Evolutionary conservation across 2,797 vertebrate genomes (phyloP).

Genomic region (Platalea minor): DNA sequence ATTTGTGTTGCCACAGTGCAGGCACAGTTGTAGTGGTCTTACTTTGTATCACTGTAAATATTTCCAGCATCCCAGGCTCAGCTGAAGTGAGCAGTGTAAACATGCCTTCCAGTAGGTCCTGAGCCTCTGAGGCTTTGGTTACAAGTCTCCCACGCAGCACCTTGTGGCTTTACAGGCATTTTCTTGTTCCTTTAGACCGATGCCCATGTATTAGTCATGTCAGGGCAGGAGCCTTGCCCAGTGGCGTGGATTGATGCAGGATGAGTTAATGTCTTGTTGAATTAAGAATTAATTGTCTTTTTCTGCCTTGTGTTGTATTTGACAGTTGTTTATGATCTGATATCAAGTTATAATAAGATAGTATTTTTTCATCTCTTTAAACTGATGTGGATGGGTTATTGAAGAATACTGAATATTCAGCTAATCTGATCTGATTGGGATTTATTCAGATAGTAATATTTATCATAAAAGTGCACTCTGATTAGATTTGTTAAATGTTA

Average conservation of each 20-base stretch:
- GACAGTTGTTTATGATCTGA: background rate
- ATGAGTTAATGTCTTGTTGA: constrained; percentile 12
- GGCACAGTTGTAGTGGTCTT: background rate
- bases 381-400: background rate
- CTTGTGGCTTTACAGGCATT: background rate
- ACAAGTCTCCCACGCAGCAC: background rate
- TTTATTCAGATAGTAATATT: background rate
- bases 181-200: background rate
- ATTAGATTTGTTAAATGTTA: background rate
- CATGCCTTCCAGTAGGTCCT: background rate
- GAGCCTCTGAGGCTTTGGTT: background rate
- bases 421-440: background rate
- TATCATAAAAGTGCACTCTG: background rate
- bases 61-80: background rate
- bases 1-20: background rate
- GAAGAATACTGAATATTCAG: background rate
- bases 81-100: background rate
- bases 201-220: background rate
- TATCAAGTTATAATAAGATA: background rate
- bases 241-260: background rate
- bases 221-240: background rate
- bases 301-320: background rate
- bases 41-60: background rate
- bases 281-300: background rate
- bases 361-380: background rate